Evolutionary conservation across 2,888 invertebrate genomes (phyloP), one percentile per base, ranked within the genome.

Genomic region (Drosophila ezoana): DNA sequence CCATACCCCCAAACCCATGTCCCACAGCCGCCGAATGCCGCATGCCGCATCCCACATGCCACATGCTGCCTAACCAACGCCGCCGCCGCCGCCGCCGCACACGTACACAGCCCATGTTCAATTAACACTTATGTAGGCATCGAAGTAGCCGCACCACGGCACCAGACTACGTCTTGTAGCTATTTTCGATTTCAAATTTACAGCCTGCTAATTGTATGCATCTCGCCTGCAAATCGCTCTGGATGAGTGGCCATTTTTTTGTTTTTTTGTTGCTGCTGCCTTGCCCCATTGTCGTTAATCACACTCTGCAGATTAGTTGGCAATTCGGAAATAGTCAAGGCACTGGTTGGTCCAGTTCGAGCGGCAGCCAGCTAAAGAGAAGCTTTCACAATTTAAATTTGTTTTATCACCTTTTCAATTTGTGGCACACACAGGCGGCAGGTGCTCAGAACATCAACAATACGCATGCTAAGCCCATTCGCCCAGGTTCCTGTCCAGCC

Each of bases 171-270:
- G 32, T 49, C 65, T 64, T 67, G 52, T 33, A 65, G 45, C 68
- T 63, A 72, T 76, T 72, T 75, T 54, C 58, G 75, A 89, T 89
- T 88, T 81, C 80, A 81, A 89, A 85, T 89, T 89, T 90, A 90
- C 89, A 85, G 84, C 77, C 86, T 81, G 89, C 82, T 90, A 90
- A 90, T 90, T 90, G 90, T 84, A 82, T 88, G 82, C 87, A 90
- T 76, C 81, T 83, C 72, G 70, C 71, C 76, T 68, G 76, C 38
- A 79, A 81, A 80, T 77, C 74, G 77, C 64, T 33, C 38, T 59
- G 11, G 37, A 51, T 44, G 57, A 61, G 54, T 43, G 40, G 37
- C 43, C 45, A 54, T 44, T 20, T 4, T 43, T 20, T 9, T 18
- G 18, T 49, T 1, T 1, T 4, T 10, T n/a, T 18, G 18, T 18